Base-by-base conservation (phyloP, 2,888 invertebrate genomes). In the Pseudanteris insignis region DNA sequence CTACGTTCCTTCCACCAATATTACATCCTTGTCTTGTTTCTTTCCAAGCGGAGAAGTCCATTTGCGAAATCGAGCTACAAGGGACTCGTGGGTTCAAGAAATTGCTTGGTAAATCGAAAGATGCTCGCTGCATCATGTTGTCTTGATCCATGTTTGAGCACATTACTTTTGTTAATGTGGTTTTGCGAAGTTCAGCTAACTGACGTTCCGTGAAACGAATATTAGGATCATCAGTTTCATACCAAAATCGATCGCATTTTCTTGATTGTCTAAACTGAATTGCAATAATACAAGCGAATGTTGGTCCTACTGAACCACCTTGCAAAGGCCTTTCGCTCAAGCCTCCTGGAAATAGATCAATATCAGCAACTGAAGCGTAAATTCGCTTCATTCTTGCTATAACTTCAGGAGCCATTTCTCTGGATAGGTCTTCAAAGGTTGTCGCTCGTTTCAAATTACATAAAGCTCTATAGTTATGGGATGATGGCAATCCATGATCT, bases 211-310 rank as follows among this genome's bases (percentile, higher is more conserved):
- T 89, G 79, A 95, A 95, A 26, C 89, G 84, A 0, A 91, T 84
- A 1, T 86, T 86, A 0, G 89, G 84, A 75, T 91, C 90, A 67
- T 89, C 89, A 63, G 92, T 94, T 81, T 95, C 95, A 78, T 96
- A 96, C 94, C 96, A 98, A 83, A 90, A 96, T 68, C 97, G 84
- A 82, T 98, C 98, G 73, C 97, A 97, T 74, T 93, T 92, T 67
- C 94, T 87, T 40, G 93, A 82, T 73, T 92, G 91, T 44, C 92
- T 84, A 82, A 96, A 96, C 82, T 97, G 97, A 41, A 92, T 91
- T 44, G 94, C 96, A 69, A 98, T 94, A 70, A 98, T 91, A 75
- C 94, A 91, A 8, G 94, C 95, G 74, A 97, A 91, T 0, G 96
- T 96, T 0, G 96, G 96, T 2, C 97, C 97, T 0, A 97, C 91